phyloP scores from a whole-genome alignment of 2,797 vertebrate species.

The Pempheris klunzingeri region DNA sequence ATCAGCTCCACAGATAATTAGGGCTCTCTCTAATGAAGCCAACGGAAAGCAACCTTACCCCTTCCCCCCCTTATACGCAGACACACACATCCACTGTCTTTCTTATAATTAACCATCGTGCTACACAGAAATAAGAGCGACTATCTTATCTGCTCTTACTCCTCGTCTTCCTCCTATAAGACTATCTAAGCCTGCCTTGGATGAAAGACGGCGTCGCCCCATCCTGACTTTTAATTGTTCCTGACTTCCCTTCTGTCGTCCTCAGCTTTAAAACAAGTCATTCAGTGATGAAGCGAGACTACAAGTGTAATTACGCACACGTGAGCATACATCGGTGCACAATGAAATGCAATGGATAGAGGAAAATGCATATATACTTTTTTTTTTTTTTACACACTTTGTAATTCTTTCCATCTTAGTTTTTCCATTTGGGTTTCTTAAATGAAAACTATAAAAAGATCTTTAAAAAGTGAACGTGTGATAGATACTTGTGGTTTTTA shows the following conservation, averaged over 20 bases:
- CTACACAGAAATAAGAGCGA: constrained; percentile 86
- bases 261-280: constrained; percentile 45
- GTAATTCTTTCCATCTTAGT: background rate
- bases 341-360: background rate
- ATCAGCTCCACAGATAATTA: constrained; percentile 99
- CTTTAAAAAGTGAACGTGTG: background rate
- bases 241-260: constrained; percentile 49
- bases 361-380: background rate
- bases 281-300: constrained; percentile 31
- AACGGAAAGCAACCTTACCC: constrained; percentile 94
- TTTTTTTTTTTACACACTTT: constrained; percentile 13
- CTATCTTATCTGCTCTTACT: constrained; percentile 68
- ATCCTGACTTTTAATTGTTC: constrained; percentile 47
- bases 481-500: background rate
- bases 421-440: constrained; percentile 10
- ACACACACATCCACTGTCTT: constrained; percentile 33
- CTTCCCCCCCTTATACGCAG: constrained; percentile 27
- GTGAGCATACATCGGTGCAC: constrained; percentile 18
- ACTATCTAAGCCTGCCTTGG: constrained; percentile 45
- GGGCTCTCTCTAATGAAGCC: constrained; percentile 98
- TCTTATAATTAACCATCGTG: constrained; percentile 95
- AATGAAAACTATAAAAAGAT: background rate
- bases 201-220: constrained; percentile 65
- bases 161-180: constrained; percentile 56
- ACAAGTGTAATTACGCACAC: constrained; percentile 62